Base-by-base conservation (phyloP, 2,888 invertebrate genomes). In the Mythimna impura region DNA sequence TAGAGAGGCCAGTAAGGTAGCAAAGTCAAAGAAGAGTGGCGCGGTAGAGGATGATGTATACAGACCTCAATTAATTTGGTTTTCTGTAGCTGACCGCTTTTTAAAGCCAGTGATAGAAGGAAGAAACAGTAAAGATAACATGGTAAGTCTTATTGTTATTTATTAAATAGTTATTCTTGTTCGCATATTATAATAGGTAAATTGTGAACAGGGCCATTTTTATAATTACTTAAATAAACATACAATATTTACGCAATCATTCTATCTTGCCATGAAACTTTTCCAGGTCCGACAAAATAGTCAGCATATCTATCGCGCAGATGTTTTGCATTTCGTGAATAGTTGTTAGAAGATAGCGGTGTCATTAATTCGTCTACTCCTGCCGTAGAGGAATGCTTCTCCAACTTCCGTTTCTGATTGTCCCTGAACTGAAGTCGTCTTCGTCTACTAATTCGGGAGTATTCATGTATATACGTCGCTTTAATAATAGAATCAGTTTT, bases 21-120 rank as follows among this genome's bases (percentile, higher is more conserved):
- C 80, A 67, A 87, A 87, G 83, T 87, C 86, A 81, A 86, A 87
- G 78, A 85, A 86, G 83, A 87, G 87, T 82, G 86, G 87, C 70
- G 81, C 80, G 80, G 84, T 86, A 67, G 76, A 66, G 78, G 85
- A 87, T 85, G 86, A 88, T 83, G 9, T 88, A 79, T 88, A 88
- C 82, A 75, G 75, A 82, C 87, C 87, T 78, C 86, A 87, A 82
- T 83, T 88, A 83, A 78, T 86, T 75, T 89, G 89, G 88, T 89
- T 89, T 88, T 78, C 84, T 81, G 82, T 81, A 84, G 87, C 89
- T 83, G 87, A 89, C 83, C 87, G 86, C 83, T 88, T 90, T 85
- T 87, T 88, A 81, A 83, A 86, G 82, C 82, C 84, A 85, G 85
- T 89, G 72, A 84, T 88, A 81, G 84, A 84, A 84, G 85, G 83